Evolutionary conservation across 2,113 vertebrate species (phyloP).

Genomic region (Athene noctua): DNA sequence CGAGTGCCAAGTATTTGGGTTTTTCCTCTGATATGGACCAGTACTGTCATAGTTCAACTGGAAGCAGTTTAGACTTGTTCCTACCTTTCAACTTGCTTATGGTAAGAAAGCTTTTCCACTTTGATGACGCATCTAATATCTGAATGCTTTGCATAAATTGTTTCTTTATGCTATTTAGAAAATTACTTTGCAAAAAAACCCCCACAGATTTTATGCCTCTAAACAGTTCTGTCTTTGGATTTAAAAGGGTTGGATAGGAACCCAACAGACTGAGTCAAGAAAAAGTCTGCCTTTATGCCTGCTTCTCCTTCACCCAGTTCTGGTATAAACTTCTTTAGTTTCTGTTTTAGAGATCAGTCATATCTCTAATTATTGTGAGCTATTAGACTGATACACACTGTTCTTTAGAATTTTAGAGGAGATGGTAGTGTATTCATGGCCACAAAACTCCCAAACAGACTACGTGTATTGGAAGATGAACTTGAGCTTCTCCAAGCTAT

Average conservation of each 20-base stretch:
- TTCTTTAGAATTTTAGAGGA: neutral
- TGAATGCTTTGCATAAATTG: neutral
- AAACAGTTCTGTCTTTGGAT: neutral
- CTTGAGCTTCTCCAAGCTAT: neutral
- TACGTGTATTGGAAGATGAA: neutral
- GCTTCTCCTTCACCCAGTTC: neutral
- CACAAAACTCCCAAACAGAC: neutral
- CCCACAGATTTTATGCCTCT: neutral
- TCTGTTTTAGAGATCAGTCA: neutral
- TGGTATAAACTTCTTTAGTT: neutral
- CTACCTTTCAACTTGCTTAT: neutral
- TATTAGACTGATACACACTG: neutral
- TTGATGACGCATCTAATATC: neutral
- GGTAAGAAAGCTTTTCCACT: neutral
- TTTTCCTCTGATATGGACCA: neutral
- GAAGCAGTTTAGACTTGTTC: neutral
- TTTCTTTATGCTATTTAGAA: neutral
- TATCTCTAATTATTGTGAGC: neutral
- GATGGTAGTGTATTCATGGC: neutral
- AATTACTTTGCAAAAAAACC: neutral
- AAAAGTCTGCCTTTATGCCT: neutral
- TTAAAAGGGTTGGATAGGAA: neutral
- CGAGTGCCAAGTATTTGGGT: neutral
- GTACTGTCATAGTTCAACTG: neutral
- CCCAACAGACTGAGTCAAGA: neutral